Evolutionary conservation across 1,140 invertebrate genomes (phyloP).

Genomic region (Drosophila triauraria): DNA sequence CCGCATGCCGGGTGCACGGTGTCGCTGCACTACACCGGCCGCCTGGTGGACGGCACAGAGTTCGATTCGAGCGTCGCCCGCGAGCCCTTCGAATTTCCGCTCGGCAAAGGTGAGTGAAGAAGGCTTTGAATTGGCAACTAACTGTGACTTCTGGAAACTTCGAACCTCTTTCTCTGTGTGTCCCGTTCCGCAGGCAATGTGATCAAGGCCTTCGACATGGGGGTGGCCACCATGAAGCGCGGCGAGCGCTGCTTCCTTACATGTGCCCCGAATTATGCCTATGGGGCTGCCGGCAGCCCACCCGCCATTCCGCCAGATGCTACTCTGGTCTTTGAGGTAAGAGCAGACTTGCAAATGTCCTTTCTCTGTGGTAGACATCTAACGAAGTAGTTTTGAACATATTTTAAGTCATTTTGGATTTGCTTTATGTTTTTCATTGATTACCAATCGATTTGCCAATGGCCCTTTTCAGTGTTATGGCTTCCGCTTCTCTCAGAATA

Average conservation of each 20-base stretch:
- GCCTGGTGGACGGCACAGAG: conserved; percentile 93
- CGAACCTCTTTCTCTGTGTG: background rate
- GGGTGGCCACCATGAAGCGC: conserved; percentile 97
- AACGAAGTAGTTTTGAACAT: background rate
- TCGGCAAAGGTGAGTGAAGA: conserved; percentile 90
- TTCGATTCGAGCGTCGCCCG: conserved; percentile 97
- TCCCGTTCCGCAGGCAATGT: conserved; percentile 87
- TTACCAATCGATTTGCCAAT: background rate
- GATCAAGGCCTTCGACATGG: conserved; percentile 98
- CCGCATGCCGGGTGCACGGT: conserved; percentile 88
- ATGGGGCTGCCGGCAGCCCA: conserved; percentile 93
- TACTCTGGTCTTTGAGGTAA: conserved; percentile 96
- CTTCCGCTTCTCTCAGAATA: too few relatives aligned
- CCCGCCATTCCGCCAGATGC: conserved; percentile 96
- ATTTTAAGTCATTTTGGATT: background rate
- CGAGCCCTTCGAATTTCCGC: conserved; percentile 94
- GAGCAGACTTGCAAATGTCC: conserved; percentile 35
- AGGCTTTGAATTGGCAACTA: background rate
- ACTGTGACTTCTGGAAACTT: conserved; percentile 17
- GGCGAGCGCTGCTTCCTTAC: conserved; percentile 94
- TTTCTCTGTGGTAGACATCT: too few relatives aligned
- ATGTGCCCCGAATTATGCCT: conserved; percentile 96
- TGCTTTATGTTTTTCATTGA: background rate
- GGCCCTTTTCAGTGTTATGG: too few relatives aligned
- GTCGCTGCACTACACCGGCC: conserved; percentile 97